phyloP scores from a whole-genome alignment of 1,140 invertebrate species.

The Micrasema minimum region DNA sequence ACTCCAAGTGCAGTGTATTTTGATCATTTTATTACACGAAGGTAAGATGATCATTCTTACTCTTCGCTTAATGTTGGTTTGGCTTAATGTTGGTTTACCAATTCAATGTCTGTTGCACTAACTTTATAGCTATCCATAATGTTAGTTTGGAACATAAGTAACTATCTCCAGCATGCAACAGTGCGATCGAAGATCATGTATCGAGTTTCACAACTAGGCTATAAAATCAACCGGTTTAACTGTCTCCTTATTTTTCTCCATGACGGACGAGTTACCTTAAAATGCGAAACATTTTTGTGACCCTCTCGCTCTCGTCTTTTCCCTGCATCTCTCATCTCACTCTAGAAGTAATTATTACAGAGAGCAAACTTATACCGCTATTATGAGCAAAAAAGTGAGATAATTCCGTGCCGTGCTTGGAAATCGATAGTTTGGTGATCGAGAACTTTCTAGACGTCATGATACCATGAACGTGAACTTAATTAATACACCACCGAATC shows the following conservation, averaged over 20 bases:
- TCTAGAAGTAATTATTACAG: neutral
- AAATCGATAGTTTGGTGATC: slow-evolving; percentile 9
- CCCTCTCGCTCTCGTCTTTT: slow-evolving; percentile 3
- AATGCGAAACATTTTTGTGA: slow-evolving; percentile 50
- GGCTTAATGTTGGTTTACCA: too few relatives aligned
- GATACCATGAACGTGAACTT: neutral
- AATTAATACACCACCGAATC: neutral
- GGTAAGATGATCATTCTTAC: too few relatives aligned
- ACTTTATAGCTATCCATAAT: too few relatives aligned
- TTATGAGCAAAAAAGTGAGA: neutral
- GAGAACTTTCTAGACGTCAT: neutral
- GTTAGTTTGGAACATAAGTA: too few relatives aligned
- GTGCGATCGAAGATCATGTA: slow-evolving; percentile 43
- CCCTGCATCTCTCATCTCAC: neutral
- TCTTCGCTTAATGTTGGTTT: too few relatives aligned
- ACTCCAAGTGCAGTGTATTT: too few relatives aligned
- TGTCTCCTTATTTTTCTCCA: slow-evolving; percentile 41
- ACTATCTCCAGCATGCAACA: too few relatives aligned
- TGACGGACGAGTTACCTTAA: slow-evolving; percentile 39
- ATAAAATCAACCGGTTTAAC: slow-evolving; percentile 52
- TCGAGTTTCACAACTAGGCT: slow-evolving; percentile 54
- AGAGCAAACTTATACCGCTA: neutral
- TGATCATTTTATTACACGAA: too few relatives aligned
- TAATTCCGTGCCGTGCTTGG: slow-evolving; percentile 8
- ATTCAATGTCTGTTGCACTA: too few relatives aligned